Evolutionary conservation across 1,140 invertebrate species (phyloP), one percentile per base, ranked within the genome.

Genomic region (Ceratina australensis): DNA sequence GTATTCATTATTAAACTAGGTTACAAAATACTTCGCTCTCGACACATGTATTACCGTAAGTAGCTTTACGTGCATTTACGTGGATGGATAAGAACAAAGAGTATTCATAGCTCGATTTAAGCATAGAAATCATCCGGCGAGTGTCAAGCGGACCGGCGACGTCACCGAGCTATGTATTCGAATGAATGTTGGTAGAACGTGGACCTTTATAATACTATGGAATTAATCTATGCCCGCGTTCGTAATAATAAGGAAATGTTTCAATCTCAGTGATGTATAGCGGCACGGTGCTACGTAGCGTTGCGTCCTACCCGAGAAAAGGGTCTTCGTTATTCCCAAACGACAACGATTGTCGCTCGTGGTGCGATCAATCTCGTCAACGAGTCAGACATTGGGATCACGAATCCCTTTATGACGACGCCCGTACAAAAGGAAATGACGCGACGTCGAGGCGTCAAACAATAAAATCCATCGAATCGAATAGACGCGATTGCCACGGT

Each of bases 181-280:
- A 82, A 76, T 84, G 73, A 72, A 82, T 77, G 78, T 79, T 69
- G 68, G 68, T 75, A 77, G 68, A 82, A 66, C 75, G 80, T 81
- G 54, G 76, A 72, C 76, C 77, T 67, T 85, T 73, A 77, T 89
- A 89, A 90, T 89, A 87, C 88, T 83, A 79, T 82, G 83, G 87
- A 91, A 92, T 92, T 92, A 92, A 92, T 92, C 91, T 91, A 91
- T 89, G 89, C 90, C 86, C 80, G 88, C 90, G 89, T 89, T 84
- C 88, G 90, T 92, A 92, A 92, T 92, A 92, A 91, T 92, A 91
- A 92, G 90, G 91, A 92, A 92, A 92, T 92, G 91, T 92, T 92
- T 92, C 91, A 92, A 92, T 92, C 90, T 88, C 87, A 88, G 87
- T 92, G 91, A 92, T 92, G 90, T 92, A 92, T 92, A 90, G 88